Evolutionary conservation across 2,797 vertebrate species (phyloP).

Genomic region (Delichon dasypus): DNA sequence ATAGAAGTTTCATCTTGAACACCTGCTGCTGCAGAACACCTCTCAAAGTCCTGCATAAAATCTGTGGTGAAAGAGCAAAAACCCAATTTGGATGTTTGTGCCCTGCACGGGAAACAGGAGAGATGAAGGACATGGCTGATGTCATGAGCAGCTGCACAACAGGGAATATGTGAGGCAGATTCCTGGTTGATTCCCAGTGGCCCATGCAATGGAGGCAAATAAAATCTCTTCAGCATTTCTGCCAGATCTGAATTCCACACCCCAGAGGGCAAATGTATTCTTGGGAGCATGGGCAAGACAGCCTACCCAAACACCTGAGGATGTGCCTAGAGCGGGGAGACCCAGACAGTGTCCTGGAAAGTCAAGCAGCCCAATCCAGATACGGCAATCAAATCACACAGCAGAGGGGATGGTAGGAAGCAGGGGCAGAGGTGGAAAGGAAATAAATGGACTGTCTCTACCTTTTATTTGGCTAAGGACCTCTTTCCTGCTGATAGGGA

Average conservation of each 20-base stretch:
- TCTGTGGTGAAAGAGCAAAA: neutral
- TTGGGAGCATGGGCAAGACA: neutral
- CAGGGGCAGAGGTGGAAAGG: neutral
- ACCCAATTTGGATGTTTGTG: neutral
- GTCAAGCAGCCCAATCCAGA: neutral
- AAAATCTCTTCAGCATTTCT: neutral
- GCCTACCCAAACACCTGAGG: neutral
- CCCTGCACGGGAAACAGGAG: neutral
- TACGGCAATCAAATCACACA: neutral
- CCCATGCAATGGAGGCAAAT: neutral
- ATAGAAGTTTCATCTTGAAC: neutral
- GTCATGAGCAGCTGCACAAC: neutral
- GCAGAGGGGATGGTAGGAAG: neutral
- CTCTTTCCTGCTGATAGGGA: neutral
- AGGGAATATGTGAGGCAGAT: neutral
- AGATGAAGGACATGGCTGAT: fast-evolving
- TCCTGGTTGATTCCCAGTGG: neutral
- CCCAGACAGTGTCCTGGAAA: neutral
- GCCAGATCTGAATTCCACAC: neutral
- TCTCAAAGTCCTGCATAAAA: neutral
- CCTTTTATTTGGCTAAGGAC: neutral
- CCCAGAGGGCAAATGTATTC: neutral
- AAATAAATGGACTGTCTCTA: neutral
- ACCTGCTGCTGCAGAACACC: neutral
- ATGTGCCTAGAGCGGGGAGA: fast-evolving